Evolutionary conservation across 2,113 vertebrate species (phyloP).

Genomic region (Probosciger aterrimus): DNA sequence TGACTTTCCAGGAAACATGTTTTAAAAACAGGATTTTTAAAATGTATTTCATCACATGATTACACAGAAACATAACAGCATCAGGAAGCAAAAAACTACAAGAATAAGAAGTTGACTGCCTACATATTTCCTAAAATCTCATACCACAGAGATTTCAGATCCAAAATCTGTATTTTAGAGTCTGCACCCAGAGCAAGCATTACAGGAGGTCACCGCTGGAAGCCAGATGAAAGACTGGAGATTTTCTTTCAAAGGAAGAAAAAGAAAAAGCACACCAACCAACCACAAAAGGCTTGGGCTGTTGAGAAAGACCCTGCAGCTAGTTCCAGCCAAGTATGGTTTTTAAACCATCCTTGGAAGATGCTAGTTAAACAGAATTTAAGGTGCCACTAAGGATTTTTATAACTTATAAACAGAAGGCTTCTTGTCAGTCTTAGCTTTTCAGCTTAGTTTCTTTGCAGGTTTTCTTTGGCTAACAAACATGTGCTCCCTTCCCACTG

Average conservation of each 20-base stretch:
- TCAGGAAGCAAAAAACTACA: background rate
- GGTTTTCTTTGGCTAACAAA: background rate
- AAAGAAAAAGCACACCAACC: background rate
- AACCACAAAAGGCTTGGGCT: background rate
- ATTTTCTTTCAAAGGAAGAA: background rate
- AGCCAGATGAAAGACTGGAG: background rate
- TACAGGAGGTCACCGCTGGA: background rate
- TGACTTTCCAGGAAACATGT: background rate
- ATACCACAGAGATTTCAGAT: background rate
- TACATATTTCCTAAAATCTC: background rate
- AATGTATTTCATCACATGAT: background rate
- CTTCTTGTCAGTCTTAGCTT: background rate
- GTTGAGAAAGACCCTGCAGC: background rate
- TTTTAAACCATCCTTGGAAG: background rate
- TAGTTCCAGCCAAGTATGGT: background rate
- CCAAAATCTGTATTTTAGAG: background rate
- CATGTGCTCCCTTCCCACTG: background rate
- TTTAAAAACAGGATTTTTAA: background rate
- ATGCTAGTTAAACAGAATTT: background rate
- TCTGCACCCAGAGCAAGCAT: background rate
- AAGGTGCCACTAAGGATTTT: background rate
- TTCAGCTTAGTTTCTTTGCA: background rate
- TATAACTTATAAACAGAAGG: background rate
- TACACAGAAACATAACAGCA: background rate
- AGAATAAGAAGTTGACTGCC: background rate